Percentiles rank a stretch among this genome's conserved stretches.
phyloP scores from a whole-genome alignment of 2,113 vertebrate genomes.

The Poeciliopsis turrubarensis region DNA sequence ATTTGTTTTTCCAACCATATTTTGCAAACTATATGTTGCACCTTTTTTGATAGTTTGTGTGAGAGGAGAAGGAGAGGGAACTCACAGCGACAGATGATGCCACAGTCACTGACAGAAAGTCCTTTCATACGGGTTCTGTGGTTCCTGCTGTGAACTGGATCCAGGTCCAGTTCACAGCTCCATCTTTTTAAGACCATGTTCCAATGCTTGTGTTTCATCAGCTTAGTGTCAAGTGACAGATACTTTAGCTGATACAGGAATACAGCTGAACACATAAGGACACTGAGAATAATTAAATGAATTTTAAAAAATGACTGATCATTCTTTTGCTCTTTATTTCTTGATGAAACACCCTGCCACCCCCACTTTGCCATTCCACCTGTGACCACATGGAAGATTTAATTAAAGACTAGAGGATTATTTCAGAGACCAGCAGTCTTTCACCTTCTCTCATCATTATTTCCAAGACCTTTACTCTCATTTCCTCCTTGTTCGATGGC shows the following conservation, averaged over 20 bases:
- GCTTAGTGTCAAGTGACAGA: too few species aligned
- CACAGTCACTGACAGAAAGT: neutral
- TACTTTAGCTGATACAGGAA: neutral
- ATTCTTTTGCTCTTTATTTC: conserved; percentile 32
- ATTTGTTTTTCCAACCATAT: too few species aligned
- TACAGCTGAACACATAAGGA: conserved; percentile 4
- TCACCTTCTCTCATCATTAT: conserved; percentile 63
- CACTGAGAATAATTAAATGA: neutral
- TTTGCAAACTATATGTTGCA: too few species aligned
- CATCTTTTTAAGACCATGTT: neutral
- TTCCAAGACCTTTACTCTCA: conserved; percentile 36
- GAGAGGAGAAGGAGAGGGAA: too few species aligned
- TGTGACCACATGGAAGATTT: conserved; percentile 76
- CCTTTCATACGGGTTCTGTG: conserved; percentile 2
- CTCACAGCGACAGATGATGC: too few species aligned
- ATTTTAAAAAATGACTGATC: conserved; percentile 23
- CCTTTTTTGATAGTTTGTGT: too few species aligned
- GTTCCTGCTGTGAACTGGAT: neutral
- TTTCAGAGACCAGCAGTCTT: conserved; percentile 59
- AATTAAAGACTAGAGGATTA: conserved; percentile 77
- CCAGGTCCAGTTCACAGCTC: too few species aligned
- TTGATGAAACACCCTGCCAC: conserved; percentile 9
- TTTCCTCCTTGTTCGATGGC: conserved; percentile 30
- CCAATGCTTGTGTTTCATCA: neutral
- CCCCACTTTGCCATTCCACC: conserved; percentile 44